phyloP scores from a whole-genome alignment of 2,113 vertebrate species.

The Datnioides undecimradiatus region DNA sequence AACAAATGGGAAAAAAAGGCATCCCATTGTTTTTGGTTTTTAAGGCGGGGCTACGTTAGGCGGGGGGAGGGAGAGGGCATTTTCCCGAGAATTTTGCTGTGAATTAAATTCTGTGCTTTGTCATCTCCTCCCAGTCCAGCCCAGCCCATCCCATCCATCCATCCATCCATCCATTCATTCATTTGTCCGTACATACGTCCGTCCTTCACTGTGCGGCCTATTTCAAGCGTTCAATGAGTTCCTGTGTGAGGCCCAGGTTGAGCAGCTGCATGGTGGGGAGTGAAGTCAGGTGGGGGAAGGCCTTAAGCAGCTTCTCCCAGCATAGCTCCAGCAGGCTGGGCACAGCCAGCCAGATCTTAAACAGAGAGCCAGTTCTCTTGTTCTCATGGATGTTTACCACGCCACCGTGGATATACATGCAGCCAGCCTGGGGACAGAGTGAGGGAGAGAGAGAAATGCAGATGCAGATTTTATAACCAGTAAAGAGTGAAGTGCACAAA shows the following conservation, averaged over 20 bases:
- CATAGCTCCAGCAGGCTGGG: constrained; percentile 97
- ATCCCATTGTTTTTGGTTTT: constrained; percentile 84
- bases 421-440: constrained; percentile 88
- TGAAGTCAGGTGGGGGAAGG: constrained; percentile 89
- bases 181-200: too few species aligned
- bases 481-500: neutral
- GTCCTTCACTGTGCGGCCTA: constrained; percentile 70
- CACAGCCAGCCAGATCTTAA: constrained; percentile 97
- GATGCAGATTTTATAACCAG: neutral
- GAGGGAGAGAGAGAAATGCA: neutral
- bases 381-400: constrained; percentile 98
- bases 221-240: constrained; percentile 95
- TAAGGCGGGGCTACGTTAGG: constrained; percentile 80
- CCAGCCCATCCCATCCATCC: constrained; percentile 26
- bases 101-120: constrained; percentile 54
- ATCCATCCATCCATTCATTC: constrained; percentile 8
- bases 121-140: constrained; percentile 31
- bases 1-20: constrained; percentile 68
- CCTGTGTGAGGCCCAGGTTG: constrained; percentile 96
- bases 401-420: constrained; percentile 98
- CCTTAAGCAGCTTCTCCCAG: constrained; percentile 93
- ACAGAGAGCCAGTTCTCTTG: constrained; percentile 96
- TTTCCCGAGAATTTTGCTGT: constrained; percentile 38
- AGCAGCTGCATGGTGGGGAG: constrained; percentile 91
- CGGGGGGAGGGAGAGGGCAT: constrained; percentile 15